Percentiles rank a stretch among this genome's conserved stretches.
Conservation (phyloP, 2,888 invertebrate genomes). For the Microctonus aethiopoides region DNA sequence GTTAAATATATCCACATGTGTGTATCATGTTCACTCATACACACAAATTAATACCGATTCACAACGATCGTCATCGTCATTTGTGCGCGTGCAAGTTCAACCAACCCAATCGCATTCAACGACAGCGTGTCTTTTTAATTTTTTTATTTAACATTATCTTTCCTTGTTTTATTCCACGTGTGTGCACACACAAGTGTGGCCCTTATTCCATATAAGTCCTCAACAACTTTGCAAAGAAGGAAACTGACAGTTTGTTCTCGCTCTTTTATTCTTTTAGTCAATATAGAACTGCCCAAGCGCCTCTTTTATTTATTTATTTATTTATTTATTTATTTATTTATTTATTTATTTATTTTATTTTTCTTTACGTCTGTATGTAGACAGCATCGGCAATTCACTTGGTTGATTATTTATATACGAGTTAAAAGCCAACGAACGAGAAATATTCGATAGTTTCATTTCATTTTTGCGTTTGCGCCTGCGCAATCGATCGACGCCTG, state of each 20-base stretch:
- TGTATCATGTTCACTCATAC: neutral
- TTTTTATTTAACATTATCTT: constrained; percentile 12
- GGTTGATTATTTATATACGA: no score
- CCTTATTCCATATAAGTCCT: constrained; percentile 55
- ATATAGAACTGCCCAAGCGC: constrained; percentile 40
- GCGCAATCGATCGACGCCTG: constrained; percentile 32
- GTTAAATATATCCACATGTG: no score
- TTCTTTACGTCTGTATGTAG: no score
- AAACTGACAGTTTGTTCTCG: constrained; percentile 39
- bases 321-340: no score
- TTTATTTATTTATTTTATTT: no score
- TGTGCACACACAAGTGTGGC: constrained; percentile 42
- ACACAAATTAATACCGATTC: neutral
- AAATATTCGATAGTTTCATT: constrained; percentile 10
- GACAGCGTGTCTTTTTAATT: constrained; percentile 13
- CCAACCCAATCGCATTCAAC: constrained; percentile 30
- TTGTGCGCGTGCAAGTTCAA: constrained; percentile 29
- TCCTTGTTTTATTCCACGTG: constrained; percentile 18
- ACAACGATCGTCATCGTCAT: neutral
- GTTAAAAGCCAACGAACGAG: neutral
- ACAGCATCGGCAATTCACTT: no score
- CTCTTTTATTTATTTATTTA: constrained; percentile 33
- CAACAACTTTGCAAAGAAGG: constrained; percentile 41
- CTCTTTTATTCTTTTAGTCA: constrained; percentile 23
- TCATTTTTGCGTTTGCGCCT: neutral